Evolutionary conservation across 2,113 vertebrate species (phyloP).

Genomic region (Procavia capensis): DNA sequence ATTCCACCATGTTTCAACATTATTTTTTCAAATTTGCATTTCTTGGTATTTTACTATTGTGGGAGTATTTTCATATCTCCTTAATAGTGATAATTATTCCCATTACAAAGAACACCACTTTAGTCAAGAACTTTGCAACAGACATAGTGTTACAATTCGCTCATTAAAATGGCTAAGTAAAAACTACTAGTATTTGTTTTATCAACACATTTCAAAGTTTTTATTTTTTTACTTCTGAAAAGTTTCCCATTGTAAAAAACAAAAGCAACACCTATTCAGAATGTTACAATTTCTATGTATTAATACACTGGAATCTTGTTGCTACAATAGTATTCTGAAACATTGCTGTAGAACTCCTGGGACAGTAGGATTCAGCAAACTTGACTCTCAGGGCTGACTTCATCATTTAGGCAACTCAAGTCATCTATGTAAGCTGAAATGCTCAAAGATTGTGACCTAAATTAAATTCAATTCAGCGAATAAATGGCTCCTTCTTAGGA

Average conservation of each 20-base stretch:
- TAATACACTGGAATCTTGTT: not conserved
- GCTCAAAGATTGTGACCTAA: not conserved
- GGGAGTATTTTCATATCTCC: slow-evolving; percentile 50
- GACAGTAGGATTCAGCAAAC: not conserved
- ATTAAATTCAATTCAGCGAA: not conserved
- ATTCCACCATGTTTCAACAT: slow-evolving; percentile 40
- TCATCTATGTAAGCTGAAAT: not conserved
- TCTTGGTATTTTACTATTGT: slow-evolving; percentile 30
- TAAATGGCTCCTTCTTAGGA: not conserved
- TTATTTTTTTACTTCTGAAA: slow-evolving; percentile 46
- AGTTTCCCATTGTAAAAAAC: slow-evolving; percentile 18
- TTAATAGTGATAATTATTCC: slow-evolving; percentile 78
- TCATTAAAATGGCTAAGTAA: slow-evolving; percentile 62
- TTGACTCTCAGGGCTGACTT: not conserved
- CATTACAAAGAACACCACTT: slow-evolving; percentile 20
- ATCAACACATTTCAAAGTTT: slow-evolving; percentile 47
- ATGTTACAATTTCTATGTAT: not conserved
- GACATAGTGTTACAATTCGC: slow-evolving; percentile 30
- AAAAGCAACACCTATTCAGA: slow-evolving; percentile 26
- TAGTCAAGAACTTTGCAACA: slow-evolving; percentile 60
- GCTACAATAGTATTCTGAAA: not conserved
- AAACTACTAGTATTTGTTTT: slow-evolving; percentile 56
- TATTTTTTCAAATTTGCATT: slow-evolving; percentile 52
- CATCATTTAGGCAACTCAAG: not conserved
- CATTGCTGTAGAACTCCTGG: not conserved